Percentiles rank a stretch among this genome's conserved stretches.
Conservation (phyloP, 2,888 invertebrate species). For the Drosophila tanythrix region DNA sequence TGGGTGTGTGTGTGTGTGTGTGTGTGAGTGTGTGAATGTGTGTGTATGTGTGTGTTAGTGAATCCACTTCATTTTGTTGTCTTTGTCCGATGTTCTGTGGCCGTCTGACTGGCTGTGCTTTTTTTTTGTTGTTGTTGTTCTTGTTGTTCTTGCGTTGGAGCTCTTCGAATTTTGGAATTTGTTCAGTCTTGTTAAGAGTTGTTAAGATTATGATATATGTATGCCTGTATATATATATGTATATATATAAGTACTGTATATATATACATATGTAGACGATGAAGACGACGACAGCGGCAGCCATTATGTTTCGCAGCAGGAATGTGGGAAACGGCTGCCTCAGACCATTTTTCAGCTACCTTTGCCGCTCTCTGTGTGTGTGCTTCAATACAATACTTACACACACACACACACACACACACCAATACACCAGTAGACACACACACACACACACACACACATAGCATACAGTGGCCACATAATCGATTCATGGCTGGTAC, state of each 20-base stretch:
- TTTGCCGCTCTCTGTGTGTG: conserved; percentile 36
- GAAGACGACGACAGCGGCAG: conserved; percentile 73
- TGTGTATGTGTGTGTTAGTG: conserved; percentile 48
- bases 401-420: conserved; percentile 18
- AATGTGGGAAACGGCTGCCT: conserved; percentile 82
- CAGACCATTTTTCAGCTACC: conserved; percentile 71
- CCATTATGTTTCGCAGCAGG: conserved; percentile 83
- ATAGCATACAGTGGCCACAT: conserved; percentile 63
- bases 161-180: conserved; percentile 81
- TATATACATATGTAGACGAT: conserved; percentile 34
- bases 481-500: conserved; percentile 81
- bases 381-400: conserved; percentile 43
- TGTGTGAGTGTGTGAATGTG: background rate
- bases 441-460: conserved; percentile 33
- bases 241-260: conserved; percentile 1
- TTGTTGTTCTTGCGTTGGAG: conserved; percentile 18
- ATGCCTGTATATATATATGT: conserved; percentile 42
- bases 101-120: conserved; percentile 72
- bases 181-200: conserved; percentile 84
- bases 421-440: background rate
- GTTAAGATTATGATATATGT: conserved; percentile 84
- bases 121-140: conserved; percentile 14
- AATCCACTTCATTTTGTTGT: conserved; percentile 76
- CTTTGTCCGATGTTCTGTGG: conserved; percentile 56
- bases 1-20: background rate